Percentiles rank a stretch among this genome's conserved stretches.
phyloP scores from a whole-genome alignment of 2,888 invertebrate species.

The Lochmaea capreae region DNA sequence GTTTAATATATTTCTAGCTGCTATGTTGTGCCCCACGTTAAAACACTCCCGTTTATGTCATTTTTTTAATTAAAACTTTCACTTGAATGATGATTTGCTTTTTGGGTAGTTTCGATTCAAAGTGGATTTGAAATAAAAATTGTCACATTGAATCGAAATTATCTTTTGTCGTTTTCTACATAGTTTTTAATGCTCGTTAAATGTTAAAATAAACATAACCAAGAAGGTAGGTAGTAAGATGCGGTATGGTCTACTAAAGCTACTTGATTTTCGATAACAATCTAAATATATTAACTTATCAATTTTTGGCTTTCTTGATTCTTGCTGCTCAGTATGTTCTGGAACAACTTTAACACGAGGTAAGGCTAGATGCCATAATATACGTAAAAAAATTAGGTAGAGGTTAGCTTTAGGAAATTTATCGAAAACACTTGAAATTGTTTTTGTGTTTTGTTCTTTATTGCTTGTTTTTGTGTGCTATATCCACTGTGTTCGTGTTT shows the following conservation, averaged over 20 bases:
- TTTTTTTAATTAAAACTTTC: constrained; percentile 54
- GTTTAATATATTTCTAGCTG: constrained; percentile 62
- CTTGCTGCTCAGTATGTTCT: constrained; percentile 96
- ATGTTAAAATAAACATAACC: neutral
- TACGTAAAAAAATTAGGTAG: constrained; percentile 40
- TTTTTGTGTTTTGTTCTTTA: constrained; percentile 42
- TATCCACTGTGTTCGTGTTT: constrained; percentile 64
- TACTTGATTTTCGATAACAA: constrained; percentile 2
- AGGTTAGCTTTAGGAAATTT: constrained; percentile 41
- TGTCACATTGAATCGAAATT: constrained; percentile 8
- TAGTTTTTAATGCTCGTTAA: constrained; percentile 4
- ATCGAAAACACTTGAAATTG: constrained; percentile 19
- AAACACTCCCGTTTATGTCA: constrained; percentile 68
- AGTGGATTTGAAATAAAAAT: neutral
- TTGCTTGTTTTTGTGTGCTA: constrained; percentile 47
- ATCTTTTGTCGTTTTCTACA: constrained; percentile 10
- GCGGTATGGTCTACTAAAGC: constrained; percentile 1
- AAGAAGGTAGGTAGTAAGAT: neutral
- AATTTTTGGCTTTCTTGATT: constrained; percentile 59
- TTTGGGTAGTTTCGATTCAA: constrained; percentile 13
- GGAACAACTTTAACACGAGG: constrained; percentile 99
- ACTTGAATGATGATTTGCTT: constrained; percentile 42
- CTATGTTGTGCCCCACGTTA: constrained; percentile 88
- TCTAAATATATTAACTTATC: constrained; percentile 45
- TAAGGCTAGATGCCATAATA: constrained; percentile 72